phyloP scores from a whole-genome alignment of 2,888 invertebrate genomes.

The Patella pellucida region DNA sequence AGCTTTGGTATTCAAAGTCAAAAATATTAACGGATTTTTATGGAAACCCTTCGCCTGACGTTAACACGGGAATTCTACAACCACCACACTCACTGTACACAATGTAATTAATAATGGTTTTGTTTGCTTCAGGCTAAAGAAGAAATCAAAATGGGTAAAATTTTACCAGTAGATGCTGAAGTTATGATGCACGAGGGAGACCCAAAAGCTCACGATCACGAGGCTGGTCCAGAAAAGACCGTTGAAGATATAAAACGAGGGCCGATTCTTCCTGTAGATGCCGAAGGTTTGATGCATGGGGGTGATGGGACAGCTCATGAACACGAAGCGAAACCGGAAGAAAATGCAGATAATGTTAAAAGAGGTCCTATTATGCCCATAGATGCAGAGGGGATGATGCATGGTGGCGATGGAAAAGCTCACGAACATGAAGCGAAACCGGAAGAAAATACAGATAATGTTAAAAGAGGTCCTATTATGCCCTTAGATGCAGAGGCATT shows the following conservation, averaged over 20 bases:
- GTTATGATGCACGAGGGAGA: slow-evolving; percentile 13
- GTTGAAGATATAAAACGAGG: background rate
- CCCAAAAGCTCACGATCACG: slow-evolving; percentile 18
- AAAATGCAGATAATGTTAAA: background rate
- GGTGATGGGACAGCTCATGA: background rate
- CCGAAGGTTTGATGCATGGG: background rate
- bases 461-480: background rate
- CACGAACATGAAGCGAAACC: background rate
- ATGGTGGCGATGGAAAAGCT: background rate
- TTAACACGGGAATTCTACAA: too few species aligned
- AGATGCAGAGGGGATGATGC: background rate
- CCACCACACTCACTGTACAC: too few species aligned
- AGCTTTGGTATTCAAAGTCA: too few species aligned
- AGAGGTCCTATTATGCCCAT: background rate
- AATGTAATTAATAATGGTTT: too few species aligned
- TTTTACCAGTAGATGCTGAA: slow-evolving; percentile 11
- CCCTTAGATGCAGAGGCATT: slow-evolving; percentile 11
- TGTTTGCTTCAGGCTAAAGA: background rate
- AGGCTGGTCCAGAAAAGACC: background rate
- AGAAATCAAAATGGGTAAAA: background rate
- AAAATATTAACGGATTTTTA: too few species aligned
- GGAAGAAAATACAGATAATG: background rate
- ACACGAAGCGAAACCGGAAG: background rate
- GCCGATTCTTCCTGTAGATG: background rate
- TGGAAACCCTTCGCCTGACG: too few species aligned